Base-by-base conservation (phyloP, 2,113 vertebrate species). In the Calidris pygmaea region DNA sequence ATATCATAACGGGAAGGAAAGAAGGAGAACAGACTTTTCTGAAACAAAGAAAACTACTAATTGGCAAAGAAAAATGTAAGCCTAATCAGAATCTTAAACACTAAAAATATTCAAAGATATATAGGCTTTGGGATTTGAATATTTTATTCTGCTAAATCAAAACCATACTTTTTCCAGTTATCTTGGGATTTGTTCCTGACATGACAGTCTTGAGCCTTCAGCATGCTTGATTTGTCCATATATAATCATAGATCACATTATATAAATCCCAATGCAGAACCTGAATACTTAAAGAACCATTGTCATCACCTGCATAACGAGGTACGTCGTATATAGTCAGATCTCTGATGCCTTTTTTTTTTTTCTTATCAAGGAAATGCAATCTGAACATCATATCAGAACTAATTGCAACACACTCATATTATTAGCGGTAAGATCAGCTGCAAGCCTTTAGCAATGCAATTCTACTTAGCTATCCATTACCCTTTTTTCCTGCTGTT, bases 381-480 rank as follows among this genome's bases (percentile, higher is more conserved):
- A 85, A 83, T 72, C 62, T 87, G 66, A 78, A 80, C 41, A 60
- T 72, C 66, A 56, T 89, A 68, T 84, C 65, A 89, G 71, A 95
- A 85, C 55, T 87, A 96, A 96, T 35, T 83, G 60, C 73, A 90
- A 73, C 52, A 74, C 32, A 34, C 21, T 66, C 32, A 55, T n/a
- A 55, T 67, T 65, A 56, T 93, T 93, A 96, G 39, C 39, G 87
- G n/a, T 74, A 90, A 94, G 68, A 92, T 76, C 62, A 93, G 63
- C 70, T 82, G 75, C 55, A 95, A 78, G 62, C 86, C 84, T 93
- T 91, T 74, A 96, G 95, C 76, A 77, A 85, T 80, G n/a, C 14
- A 88, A 39, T 94, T 88, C 68, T 85, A 65, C 35, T 95, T 60
- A 71, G 47, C 50, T 70, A 87, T 13, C 65, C 39, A 68, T 87